A percentile compares a stretch with the other conserved stretches of the same genome.
Conservation (phyloP, 1,140 invertebrate genomes). For the Conus ventricosus region DNA sequence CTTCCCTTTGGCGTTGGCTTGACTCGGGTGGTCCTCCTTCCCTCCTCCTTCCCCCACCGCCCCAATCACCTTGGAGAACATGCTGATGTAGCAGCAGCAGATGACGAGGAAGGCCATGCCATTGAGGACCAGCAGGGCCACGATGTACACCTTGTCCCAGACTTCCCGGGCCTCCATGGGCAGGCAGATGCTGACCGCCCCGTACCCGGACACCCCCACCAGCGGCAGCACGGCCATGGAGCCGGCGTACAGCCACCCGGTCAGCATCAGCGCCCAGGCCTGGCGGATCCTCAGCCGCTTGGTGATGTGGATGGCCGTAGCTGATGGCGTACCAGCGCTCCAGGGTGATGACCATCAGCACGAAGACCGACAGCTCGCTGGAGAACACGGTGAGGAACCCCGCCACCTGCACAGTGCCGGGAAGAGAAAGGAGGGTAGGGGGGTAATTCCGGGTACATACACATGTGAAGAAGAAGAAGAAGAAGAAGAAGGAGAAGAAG, state of each 20-base stretch:
- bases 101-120: conserved; percentile 86
- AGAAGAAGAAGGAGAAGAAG: not conserved
- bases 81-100: conserved; percentile 87
- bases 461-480: not conserved
- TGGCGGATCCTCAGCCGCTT: conserved; percentile 81
- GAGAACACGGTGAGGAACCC: conserved; percentile 97
- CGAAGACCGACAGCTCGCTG: conserved; percentile 95
- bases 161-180: conserved; percentile 74
- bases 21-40: too few species aligned
- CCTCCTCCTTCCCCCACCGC: too few species aligned
- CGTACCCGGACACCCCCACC: conserved; percentile 93
- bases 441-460: not conserved
- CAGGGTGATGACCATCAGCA: conserved; percentile 96
- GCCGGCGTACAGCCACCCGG: conserved; percentile 93
- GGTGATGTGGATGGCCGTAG: conserved; percentile 87
- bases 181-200: conserved; percentile 76
- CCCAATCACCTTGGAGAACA: conserved; percentile 77
- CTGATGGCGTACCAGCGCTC: conserved; percentile 94
- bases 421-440: not conserved
- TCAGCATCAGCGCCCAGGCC: conserved; percentile 89
- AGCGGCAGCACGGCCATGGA: conserved; percentile 92
- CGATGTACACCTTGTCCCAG: conserved; percentile 83
- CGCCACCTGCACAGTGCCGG: conserved; percentile 79
- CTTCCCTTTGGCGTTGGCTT: too few species aligned
- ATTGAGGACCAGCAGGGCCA: conserved; percentile 83